Conservation (phyloP, 2,888 invertebrate genomes). For the Netelia inedita region DNA sequence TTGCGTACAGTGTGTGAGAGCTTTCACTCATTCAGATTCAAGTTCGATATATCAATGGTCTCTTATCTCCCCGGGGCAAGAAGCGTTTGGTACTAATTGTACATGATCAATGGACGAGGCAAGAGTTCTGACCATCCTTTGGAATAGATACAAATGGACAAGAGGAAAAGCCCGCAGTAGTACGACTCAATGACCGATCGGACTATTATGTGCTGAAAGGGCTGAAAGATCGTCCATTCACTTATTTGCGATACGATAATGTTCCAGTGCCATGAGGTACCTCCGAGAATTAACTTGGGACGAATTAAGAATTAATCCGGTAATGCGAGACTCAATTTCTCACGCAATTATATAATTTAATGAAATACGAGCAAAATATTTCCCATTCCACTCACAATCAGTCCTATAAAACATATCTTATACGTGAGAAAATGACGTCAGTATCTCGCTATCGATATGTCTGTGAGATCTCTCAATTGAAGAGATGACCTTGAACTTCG, state of each 20-base stretch:
- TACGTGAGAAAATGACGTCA: too few relatives aligned
- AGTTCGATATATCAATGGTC: conserved; percentile 10
- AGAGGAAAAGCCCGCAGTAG: conserved; percentile 7
- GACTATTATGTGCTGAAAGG: not conserved
- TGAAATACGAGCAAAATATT: not conserved
- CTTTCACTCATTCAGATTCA: conserved; percentile 18
- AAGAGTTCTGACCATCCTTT: conserved; percentile 13
- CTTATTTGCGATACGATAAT: too few relatives aligned
- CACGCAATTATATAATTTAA: too few relatives aligned
- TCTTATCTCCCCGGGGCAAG: not conserved
- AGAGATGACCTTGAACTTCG: conserved; percentile 32
- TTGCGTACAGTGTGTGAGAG: not conserved
- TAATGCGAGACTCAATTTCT: too few relatives aligned
- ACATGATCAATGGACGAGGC: conserved; percentile 4
- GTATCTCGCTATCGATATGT: not conserved
- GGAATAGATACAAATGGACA: not conserved
- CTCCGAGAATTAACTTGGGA: too few relatives aligned
- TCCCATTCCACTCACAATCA: not conserved
- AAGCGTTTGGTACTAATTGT: conserved; percentile 19
- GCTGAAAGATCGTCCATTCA: too few relatives aligned
- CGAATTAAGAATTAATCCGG: too few relatives aligned
- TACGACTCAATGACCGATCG: not conserved
- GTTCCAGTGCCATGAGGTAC: too few relatives aligned
- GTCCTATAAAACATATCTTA: not conserved
- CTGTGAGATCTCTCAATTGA: not conserved